These are phyloP conservation scores for Phenganax stokvisi DNA, from an alignment of 92 coral and sea anemone genomes.

Conservation along the genomic window DNA sequence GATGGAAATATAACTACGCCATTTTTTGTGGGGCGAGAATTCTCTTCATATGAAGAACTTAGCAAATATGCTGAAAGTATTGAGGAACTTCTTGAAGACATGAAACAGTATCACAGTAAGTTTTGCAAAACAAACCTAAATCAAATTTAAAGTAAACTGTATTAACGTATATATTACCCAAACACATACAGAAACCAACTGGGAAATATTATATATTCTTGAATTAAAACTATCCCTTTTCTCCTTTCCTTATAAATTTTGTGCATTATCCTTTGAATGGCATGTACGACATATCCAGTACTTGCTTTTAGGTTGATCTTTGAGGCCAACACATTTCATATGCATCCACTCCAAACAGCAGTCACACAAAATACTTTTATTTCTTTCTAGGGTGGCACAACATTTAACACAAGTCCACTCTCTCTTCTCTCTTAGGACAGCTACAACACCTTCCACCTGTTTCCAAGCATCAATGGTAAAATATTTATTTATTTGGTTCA, in stretches of 20 bases:
- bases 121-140: too few species aligned
- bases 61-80: too few species aligned
- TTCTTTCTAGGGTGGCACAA: slow-evolving; percentile 19
- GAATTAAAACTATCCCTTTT: too few species aligned
- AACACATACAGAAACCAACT: too few species aligned
- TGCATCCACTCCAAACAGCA: slow-evolving; percentile 41
- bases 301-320: slow-evolving; percentile 33
- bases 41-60: too few species aligned
- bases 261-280: slow-evolving; percentile 12
- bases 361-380: slow-evolving; percentile 35
- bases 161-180: too few species aligned
- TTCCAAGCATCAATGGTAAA: slow-evolving; percentile 27
- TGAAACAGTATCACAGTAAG: too few species aligned
- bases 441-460: slow-evolving; percentile 28
- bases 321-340: slow-evolving; percentile 40
- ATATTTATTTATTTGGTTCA: slow-evolving; percentile 21
- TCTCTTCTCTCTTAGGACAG: slow-evolving; percentile 8
- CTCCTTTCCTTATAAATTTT: not conserved
- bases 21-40: too few species aligned
- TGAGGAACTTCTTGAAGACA: too few species aligned
- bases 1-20: too few species aligned
- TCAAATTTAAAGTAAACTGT: too few species aligned
- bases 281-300: slow-evolving; percentile 38
- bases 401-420: slow-evolving; percentile 10
- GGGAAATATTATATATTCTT: too few species aligned